A percentile compares a stretch with the other conserved stretches of the same genome.
These are phyloP conservation scores for Odontophorus gujanensis DNA, from an alignment of 2,113 vertebrate genomes.

Conservation along the genomic window DNA sequence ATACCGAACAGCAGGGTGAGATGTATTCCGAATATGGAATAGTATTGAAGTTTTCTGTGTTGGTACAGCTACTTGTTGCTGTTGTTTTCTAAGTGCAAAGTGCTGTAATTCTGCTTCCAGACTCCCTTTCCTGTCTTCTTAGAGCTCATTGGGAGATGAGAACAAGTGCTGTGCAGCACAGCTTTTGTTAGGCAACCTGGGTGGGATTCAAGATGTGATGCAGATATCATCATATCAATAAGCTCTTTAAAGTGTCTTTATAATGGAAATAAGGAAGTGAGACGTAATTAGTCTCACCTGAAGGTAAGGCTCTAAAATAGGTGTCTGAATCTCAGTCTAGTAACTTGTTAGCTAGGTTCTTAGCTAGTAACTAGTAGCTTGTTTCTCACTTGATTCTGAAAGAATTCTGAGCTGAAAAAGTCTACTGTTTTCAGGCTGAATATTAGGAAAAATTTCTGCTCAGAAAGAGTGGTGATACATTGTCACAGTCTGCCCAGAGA, in stretches of 20 bases:
- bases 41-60: background rate
- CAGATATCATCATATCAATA: background rate
- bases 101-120: background rate
- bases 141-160: background rate
- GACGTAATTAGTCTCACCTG: background rate
- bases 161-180: background rate
- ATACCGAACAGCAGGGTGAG: background rate
- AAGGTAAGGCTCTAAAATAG: background rate
- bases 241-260: background rate
- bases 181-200: background rate
- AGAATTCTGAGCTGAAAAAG: fast-evolving
- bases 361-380: too few species aligned
- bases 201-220: background rate
- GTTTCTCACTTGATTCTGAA: background rate
- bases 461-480: too few species aligned
- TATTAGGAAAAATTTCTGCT: too few species aligned
- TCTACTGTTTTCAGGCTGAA: too few species aligned
- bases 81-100: background rate
- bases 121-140: background rate
- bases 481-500: too few species aligned
- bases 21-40: background rate
- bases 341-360: too few species aligned
- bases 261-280: background rate
- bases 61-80: background rate
- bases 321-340: background rate